Evolutionary conservation across 2,888 invertebrate genomes (phyloP), one percentile per base, ranked within the genome.

Genomic region (Sycophila texana): DNA sequence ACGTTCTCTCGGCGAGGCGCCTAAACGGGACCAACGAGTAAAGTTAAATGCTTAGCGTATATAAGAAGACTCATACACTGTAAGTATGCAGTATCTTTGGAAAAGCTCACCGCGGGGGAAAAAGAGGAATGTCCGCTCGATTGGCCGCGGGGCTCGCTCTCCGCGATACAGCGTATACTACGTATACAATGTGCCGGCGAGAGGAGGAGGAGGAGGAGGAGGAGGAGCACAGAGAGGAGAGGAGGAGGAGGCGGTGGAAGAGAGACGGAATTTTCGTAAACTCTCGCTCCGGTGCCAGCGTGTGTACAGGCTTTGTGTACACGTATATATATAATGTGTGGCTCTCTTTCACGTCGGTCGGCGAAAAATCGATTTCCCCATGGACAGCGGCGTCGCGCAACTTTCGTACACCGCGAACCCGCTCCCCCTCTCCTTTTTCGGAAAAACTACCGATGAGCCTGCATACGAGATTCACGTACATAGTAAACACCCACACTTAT

Each of bases 321-420:
- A 18, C 51, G 30, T 30, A 51, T 39, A 10, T 39, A 39, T 39
- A 39, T 39, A 39, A 39, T 7, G 49, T 47, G 26, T 58, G 58
- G 58, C 14, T 65, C 70, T 70, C 51, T 61, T 61, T 70, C 61
- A 49, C 58, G 14, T 12, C 60, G 84, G 83, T 12, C 60, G 84
- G 83, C 84, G 88, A 87, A 88, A 88, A 88, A 88, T 88, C 88
- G 88, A 88, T 88, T 88, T 87, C 83, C 86, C 86, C 39, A 63
- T 30, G 10, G 10, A 63, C n/a, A 58, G 61, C 22, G 30, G 39
- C 30, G 39, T 61, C 39, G 63, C 39, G 63, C 47, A 12, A 47
- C 39, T 39, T 47, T 7, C 18, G 47, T 14, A 53, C 53, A 53
- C 14, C 53, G 4, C 53, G 53, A 53, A 53, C 53, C 53, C 16